phyloP scores from a whole-genome alignment of 2,888 invertebrate species.

The Ormyrus pomaceus region DNA sequence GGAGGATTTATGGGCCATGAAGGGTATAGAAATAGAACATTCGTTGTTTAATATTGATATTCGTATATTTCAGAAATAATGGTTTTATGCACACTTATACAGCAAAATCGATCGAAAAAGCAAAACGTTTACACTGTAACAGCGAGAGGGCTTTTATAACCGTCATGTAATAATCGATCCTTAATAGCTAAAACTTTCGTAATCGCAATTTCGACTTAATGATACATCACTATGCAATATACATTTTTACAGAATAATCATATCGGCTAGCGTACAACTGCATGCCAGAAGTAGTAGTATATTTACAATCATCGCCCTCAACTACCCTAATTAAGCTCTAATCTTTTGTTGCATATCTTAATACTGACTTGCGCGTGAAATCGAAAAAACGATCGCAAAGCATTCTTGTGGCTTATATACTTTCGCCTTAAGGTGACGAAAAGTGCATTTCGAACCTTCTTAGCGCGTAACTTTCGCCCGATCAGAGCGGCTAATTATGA shows the following conservation, averaged over 20 bases:
- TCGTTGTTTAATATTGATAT: slow-evolving; percentile 29
- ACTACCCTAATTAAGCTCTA: slow-evolving; percentile 3
- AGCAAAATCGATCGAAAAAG: slow-evolving; percentile 40
- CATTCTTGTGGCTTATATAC: not conserved
- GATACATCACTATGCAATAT: slow-evolving; percentile 33
- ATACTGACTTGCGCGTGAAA: slow-evolving; percentile 7
- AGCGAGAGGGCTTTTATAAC: slow-evolving; percentile 22
- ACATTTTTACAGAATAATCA: slow-evolving; percentile 51
- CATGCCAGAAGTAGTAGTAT: not conserved
- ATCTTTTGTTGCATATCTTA: not conserved
- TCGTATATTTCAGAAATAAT: slow-evolving; percentile 52
- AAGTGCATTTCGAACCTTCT: too few species aligned
- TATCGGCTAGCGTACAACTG: slow-evolving; percentile 12
- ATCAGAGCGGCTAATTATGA: too few species aligned
- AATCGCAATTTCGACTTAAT: not conserved
- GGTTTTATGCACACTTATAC: slow-evolving; percentile 54
- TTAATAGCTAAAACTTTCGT: slow-evolving; percentile 25
- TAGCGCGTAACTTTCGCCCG: too few species aligned
- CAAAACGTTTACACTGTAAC: slow-evolving; percentile 46
- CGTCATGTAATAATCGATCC: slow-evolving; percentile 31
- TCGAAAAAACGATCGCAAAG: not conserved
- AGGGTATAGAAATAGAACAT: slow-evolving; percentile 2
- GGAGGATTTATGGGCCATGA: not conserved
- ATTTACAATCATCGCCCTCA: slow-evolving; percentile 29
- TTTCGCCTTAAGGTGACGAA: too few species aligned